Percentiles rank a stretch among this genome's conserved stretches.
Conservation (phyloP, 1,140 invertebrate genomes). For the Zaprionus camerounensis region DNA sequence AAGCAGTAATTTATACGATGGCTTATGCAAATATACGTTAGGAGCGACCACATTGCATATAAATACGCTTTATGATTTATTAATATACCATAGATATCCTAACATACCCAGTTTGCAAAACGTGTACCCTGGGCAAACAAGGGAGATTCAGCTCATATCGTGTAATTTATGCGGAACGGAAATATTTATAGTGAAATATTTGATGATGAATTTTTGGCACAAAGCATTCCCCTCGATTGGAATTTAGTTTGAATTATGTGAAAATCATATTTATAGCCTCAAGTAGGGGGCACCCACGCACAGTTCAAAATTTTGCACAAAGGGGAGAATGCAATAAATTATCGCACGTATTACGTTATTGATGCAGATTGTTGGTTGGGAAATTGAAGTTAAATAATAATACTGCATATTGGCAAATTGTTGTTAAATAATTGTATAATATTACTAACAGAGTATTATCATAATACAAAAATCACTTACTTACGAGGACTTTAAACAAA, state of each 20-base stretch:
- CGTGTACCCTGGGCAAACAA: neutral
- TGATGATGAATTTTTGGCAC: constrained; percentile 6
- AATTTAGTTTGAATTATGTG: constrained; percentile 32
- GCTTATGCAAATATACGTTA: constrained; percentile 5
- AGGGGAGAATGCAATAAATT: constrained; percentile 17
- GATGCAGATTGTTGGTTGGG: neutral
- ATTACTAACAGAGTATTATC: neutral
- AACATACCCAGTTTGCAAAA: neutral
- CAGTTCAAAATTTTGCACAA: constrained; percentile 4
- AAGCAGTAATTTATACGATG: neutral
- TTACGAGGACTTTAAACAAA: neutral
- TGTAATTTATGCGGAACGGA: constrained; percentile 4
- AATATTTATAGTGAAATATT: constrained; percentile 23
- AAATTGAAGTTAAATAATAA: neutral
- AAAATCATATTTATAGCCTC: constrained; percentile 16
- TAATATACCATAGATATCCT: constrained; percentile 5
- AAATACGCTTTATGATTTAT: constrained; percentile 4
- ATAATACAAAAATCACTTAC: neutral
- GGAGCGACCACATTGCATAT: constrained; percentile 4
- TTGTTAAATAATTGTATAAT: neutral
- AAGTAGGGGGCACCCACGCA: constrained; percentile 31
- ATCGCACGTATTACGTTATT: constrained; percentile 12
- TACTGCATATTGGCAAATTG: neutral
- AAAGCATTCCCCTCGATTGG: constrained; percentile 1
- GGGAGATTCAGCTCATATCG: constrained; percentile 15